Percentiles rank a stretch among this genome's conserved stretches.
phyloP scores from a whole-genome alignment of 2,888 invertebrate genomes.

The Harpagoxenus sublaevis region DNA sequence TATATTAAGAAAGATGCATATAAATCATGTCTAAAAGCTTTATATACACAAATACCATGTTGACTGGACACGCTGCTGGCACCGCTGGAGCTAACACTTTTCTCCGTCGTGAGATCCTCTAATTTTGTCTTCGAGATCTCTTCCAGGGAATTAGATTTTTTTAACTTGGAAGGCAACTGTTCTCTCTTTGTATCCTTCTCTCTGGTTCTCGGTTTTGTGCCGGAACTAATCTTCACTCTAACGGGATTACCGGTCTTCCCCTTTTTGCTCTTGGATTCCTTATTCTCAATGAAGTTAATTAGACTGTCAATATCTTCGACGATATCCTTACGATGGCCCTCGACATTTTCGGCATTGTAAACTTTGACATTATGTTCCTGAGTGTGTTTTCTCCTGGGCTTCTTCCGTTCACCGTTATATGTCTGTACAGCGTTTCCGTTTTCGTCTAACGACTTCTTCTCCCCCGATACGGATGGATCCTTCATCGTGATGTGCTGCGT shows the following conservation, averaged over 20 bases:
- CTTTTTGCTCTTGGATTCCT: conserved; percentile 84
- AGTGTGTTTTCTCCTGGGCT: conserved; percentile 82
- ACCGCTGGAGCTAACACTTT: conserved; percentile 82
- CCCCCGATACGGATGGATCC: conserved; percentile 79
- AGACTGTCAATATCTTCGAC: conserved; percentile 91
- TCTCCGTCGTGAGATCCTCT: conserved; percentile 90
- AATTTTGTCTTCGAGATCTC: conserved; percentile 93
- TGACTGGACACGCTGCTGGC: conserved; percentile 84
- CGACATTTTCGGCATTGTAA: conserved; percentile 88
- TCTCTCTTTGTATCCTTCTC: conserved; percentile 86
- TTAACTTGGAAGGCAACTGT: conserved; percentile 86
- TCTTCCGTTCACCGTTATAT: conserved; percentile 82
- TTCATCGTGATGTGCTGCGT: conserved; percentile 79
- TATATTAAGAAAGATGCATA: neutral
- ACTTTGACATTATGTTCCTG: conserved; percentile 84
- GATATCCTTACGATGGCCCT: conserved; percentile 90
- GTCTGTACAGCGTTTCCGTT: conserved; percentile 92
- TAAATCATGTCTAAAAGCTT: neutral
- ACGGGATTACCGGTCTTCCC: conserved; percentile 82
- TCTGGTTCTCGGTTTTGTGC: conserved; percentile 83
- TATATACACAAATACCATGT: conserved; percentile 76
- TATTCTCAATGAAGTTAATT: conserved; percentile 92
- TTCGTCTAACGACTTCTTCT: conserved; percentile 91
- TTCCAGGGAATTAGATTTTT: conserved; percentile 93
- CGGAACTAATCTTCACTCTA: conserved; percentile 84